Base-by-base conservation (phyloP, 2,797 vertebrate species). In the Calcarius lapponicus region DNA sequence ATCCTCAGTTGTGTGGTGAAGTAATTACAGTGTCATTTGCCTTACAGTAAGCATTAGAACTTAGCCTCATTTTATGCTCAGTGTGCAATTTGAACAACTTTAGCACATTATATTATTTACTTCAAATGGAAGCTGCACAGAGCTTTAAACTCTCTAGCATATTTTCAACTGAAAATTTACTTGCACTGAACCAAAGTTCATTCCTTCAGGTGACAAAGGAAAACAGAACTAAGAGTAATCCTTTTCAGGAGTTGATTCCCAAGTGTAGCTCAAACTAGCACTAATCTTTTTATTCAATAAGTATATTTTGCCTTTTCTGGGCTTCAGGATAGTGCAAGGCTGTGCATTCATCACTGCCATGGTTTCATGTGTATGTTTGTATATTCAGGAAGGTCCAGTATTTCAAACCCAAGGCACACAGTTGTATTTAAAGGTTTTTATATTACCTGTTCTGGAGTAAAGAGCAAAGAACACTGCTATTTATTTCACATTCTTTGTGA, bases 321-420 rank as follows among this genome's bases (percentile, higher is more conserved):
- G 75, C 81, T 96, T 97, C 96, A 96, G 92, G 95, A 84, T 74
- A 92, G 90, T 47, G 6, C 56, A 74, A 61, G 72, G 57, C 40
- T 69, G 26, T 10, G 12, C 84, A 90, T 69, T 66, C 45, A 31
- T 75, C 47, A 96, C 96, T 97, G 86, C 96, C 94, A 95, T 80
- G 88, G 93, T 83, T 92, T 95, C 96, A 50, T 6, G 16, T 45
- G 57, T 92, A 58, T 6, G 17, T 50, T 60, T 94, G 71, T 85
- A 62, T 86, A 91, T 90, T 91, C 43, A 60, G 14, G 72, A 22
- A 83, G 47, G 29, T 40, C 86, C 57, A 84, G 36, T 82, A 83
- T 92, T 95, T 95, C 50, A 92, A 91, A 95, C 69, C 66, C 93
- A 71, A 66, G 51, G 85, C 43, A 80, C 79, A 66, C 25, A 74